Percentiles rank a stretch among this genome's conserved stretches.
Evolutionary conservation across 2,113 vertebrate species (phyloP).

Genomic region (Athene cunicularia): DNA sequence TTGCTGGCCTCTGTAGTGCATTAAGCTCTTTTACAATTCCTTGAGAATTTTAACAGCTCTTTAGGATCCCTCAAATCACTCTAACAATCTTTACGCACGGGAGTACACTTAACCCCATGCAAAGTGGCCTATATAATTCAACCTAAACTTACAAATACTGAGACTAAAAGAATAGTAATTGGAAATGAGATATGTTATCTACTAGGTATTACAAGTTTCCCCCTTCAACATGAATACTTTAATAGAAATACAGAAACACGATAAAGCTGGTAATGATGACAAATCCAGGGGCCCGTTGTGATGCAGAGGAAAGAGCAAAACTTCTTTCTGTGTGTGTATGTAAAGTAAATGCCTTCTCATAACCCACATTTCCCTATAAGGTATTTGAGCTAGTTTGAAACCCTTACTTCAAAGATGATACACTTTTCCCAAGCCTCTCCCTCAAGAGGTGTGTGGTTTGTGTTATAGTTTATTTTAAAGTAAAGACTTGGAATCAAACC

Average conservation of each 20-base stretch:
- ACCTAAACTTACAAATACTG: neutral
- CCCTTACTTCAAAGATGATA: conserved; percentile 5
- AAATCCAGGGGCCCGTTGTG: rapidly evolving
- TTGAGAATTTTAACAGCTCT: neutral
- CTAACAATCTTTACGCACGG: neutral
- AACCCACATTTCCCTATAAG: neutral
- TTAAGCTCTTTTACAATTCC: neutral
- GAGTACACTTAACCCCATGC: neutral
- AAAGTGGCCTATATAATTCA: neutral
- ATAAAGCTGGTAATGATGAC: neutral
- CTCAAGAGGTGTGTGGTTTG: conserved; percentile 41
- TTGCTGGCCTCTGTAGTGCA: neutral
- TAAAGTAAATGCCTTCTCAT: neutral
- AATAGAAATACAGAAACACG: neutral
- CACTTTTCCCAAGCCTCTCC: conserved; percentile 20
- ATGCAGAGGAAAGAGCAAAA: neutral
- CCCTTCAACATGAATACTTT: neutral
- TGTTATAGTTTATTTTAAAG: conserved; percentile 34
- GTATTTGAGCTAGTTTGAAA: neutral
- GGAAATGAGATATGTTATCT: neutral
- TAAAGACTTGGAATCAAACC: conserved; percentile 5
- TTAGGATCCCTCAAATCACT: neutral
- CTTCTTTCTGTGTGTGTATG: neutral
- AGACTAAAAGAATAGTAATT: neutral
- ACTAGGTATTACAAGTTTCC: neutral